A percentile compares a stretch with the other conserved stretches of the same genome.
Evolutionary conservation across 2,888 invertebrate species (phyloP).

Genomic region (Diaperis boleti): DNA sequence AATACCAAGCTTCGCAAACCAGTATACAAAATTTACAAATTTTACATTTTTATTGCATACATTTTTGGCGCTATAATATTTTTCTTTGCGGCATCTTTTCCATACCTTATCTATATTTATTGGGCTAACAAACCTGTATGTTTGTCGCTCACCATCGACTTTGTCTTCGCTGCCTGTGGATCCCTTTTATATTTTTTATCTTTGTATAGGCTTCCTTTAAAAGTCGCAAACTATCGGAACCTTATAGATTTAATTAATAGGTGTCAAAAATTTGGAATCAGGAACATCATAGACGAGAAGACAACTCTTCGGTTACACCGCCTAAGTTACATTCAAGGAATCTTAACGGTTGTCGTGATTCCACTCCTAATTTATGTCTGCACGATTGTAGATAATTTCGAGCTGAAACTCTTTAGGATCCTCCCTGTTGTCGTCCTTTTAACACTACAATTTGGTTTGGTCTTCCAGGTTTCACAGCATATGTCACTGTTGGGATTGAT

Average conservation of each 20-base stretch:
- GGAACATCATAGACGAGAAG: not conserved
- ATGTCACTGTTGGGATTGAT: constrained; percentile 1
- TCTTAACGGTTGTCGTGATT: not conserved
- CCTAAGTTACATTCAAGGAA: not conserved
- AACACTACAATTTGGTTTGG: constrained; percentile 18
- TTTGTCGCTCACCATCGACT: constrained; percentile 13
- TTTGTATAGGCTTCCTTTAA: not conserved
- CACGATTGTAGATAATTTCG: constrained; percentile 14
- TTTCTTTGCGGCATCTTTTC: constrained; percentile 1
- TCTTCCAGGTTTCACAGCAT: constrained; percentile 23
- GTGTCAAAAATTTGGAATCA: constrained; percentile 3
- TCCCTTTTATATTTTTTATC: constrained; percentile 11
- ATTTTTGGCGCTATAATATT: not conserved
- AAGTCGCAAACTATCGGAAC: constrained; percentile 17
- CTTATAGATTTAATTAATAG: not conserved
- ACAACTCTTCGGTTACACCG: not conserved
- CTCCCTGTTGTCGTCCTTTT: constrained; percentile 9
- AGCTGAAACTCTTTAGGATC: constrained; percentile 7
- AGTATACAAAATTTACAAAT: not conserved
- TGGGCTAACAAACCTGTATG: constrained; percentile 7
- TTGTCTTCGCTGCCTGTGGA: constrained; percentile 11
- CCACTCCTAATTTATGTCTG: constrained; percentile 7
- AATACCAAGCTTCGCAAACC: constrained; percentile 1
- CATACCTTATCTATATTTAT: constrained; percentile 6
- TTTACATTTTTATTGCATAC: constrained; percentile 1